Evolutionary conservation across 2,888 invertebrate species (phyloP).

Genomic region (Cephonodes hylas): DNA sequence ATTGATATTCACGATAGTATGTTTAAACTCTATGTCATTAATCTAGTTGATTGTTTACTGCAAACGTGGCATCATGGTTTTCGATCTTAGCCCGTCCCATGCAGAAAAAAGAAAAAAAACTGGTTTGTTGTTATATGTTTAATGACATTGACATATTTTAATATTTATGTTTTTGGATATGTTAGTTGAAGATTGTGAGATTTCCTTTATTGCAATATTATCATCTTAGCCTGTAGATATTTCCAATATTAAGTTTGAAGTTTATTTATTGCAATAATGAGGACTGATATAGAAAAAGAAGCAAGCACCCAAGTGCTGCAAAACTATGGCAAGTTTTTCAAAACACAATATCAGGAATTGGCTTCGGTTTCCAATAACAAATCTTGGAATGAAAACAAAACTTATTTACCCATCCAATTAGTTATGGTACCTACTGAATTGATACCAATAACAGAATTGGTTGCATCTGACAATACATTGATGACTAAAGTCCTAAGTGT

Average conservation of each 20-base stretch:
- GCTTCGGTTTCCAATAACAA: slow-evolving; percentile 37
- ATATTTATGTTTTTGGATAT: too few relatives aligned
- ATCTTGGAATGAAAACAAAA: slow-evolving; percentile 57
- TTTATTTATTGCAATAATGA: slow-evolving; percentile 45
- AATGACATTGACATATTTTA: too few relatives aligned
- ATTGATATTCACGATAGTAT: too few relatives aligned
- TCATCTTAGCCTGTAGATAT: neutral
- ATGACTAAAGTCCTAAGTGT: slow-evolving; percentile 90
- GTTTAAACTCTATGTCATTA: too few relatives aligned
- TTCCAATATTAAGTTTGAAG: slow-evolving; percentile 3
- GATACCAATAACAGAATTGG: slow-evolving; percentile 84
- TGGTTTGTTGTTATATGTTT: too few relatives aligned
- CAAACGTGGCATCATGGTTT: too few relatives aligned
- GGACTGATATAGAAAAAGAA: slow-evolving; percentile 61
- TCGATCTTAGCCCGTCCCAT: too few relatives aligned
- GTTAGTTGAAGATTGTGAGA: too few relatives aligned
- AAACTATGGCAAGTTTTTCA: slow-evolving; percentile 73
- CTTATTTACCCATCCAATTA: slow-evolving; percentile 61
- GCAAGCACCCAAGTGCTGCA: slow-evolving; percentile 62
- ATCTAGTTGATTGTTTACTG: too few relatives aligned
- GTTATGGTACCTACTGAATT: slow-evolving; percentile 80
- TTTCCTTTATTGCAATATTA: too few relatives aligned
- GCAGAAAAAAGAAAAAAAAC: too few relatives aligned
- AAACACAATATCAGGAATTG: slow-evolving; percentile 65
- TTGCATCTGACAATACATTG: slow-evolving; percentile 91